Evolutionary conservation across 2,888 invertebrate genomes (phyloP).

Genomic region (Cryptocephalus primarius): DNA sequence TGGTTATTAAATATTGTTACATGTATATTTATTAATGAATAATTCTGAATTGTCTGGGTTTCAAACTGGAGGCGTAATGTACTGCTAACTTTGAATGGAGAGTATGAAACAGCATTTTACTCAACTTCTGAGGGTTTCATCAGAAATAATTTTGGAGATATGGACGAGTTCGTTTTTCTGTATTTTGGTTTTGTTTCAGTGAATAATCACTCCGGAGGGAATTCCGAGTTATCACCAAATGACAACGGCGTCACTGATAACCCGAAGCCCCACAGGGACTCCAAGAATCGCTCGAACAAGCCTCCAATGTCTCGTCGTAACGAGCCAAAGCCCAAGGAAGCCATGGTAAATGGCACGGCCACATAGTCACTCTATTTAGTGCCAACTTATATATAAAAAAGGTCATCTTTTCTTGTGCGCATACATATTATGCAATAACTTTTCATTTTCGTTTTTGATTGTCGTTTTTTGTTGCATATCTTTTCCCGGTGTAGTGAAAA

Average conservation of each 20-base stretch:
- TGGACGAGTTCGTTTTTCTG: too few relatives aligned
- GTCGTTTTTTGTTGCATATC: constrained; percentile 24
- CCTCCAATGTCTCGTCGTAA: constrained; percentile 31
- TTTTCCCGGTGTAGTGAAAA: constrained; percentile 25
- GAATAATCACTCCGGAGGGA: constrained; percentile 13
- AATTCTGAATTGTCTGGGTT: too few relatives aligned
- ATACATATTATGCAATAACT: constrained; percentile 15
- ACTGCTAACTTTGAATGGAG: too few relatives aligned
- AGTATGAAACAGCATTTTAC: too few relatives aligned
- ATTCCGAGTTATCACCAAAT: constrained; percentile 5
- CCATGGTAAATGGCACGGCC: constrained; percentile 55
- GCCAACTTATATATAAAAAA: background rate
- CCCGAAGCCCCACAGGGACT: constrained; percentile 27
- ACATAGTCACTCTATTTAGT: constrained; percentile 30
- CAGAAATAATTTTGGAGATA: too few relatives aligned
- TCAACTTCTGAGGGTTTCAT: too few relatives aligned
- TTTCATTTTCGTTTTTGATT: constrained; percentile 18
- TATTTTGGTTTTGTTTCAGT: constrained; percentile 17
- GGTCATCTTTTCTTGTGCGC: constrained; percentile 14
- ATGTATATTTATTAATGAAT: too few relatives aligned
- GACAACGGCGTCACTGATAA: constrained; percentile 9
- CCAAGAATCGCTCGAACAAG: constrained; percentile 26
- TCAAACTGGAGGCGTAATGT: too few relatives aligned
- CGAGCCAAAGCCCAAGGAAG: constrained; percentile 47
- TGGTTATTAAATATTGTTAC: too few relatives aligned